Evolutionary conservation across 2,113 vertebrate genomes (phyloP), one percentile per base, ranked within the genome.

Genomic region (Rana temporaria): DNA sequence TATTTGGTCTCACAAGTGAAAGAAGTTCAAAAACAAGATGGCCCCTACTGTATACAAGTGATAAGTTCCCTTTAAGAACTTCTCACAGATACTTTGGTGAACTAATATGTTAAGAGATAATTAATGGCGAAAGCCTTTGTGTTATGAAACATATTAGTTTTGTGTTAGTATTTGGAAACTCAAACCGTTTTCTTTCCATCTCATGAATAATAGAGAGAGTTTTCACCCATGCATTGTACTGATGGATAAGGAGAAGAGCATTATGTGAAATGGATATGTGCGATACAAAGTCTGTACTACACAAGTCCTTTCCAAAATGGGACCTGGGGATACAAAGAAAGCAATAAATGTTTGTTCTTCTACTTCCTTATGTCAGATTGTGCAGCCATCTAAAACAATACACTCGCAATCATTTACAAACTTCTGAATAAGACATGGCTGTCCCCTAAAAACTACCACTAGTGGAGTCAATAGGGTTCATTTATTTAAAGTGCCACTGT

Each of bases 151-250:
- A 34, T n/a, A 67, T 67, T 38, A 17, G 26, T 32, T 17, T 67
- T 67, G 64, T 18, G 64, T 30, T 65, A 32, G 24, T 12, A 26
- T 19, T 70, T 22, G 42, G 8, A 42, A 70, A 24, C 34, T 11
- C 6, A 53, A 53, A 53, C 68, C 1, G 38, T 16, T 12, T 55
- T 26, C 48, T 26, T 71, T 55, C n/a, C 24, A 48, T 16, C 55
- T 71, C 48, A 71, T 71, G 42, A 71, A 71, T 71, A 55, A 71
- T 71, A 55, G 6, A 71, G n/a, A 17, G 20, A 12, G n/a, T 52
- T 8, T 55, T 12, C 19, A 71, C 20, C 24, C 42, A 26, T 14
- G 38, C 16, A 71, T 71, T 52, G 69, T 71, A 32, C 18, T 55
- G 69, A 55, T 55, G 26, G 56, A 74, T 56, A 60, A 56, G 9